A percentile compares a stretch with the other conserved stretches of the same genome.
Evolutionary conservation across 2,888 invertebrate genomes (phyloP).

Genomic region (Drosophila formosana): DNA sequence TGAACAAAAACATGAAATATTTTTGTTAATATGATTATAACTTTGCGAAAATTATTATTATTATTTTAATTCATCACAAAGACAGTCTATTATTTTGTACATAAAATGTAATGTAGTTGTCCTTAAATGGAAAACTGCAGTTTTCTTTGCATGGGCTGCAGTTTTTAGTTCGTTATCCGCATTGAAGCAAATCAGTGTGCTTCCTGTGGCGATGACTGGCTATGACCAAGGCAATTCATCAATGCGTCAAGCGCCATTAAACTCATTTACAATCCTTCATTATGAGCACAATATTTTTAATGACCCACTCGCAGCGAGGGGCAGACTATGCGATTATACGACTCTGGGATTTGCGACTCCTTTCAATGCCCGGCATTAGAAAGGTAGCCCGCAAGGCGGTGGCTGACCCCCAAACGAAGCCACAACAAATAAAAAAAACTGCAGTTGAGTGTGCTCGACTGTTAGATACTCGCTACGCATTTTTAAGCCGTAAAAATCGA

Average conservation of each 20-base stretch:
- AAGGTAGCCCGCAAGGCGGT: slow-evolving; percentile 76
- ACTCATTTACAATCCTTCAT: slow-evolving; percentile 77
- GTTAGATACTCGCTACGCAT: too few species aligned
- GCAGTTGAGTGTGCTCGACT: neutral
- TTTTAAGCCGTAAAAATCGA: too few species aligned
- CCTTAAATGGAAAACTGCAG: neutral
- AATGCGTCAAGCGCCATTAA: slow-evolving; percentile 61
- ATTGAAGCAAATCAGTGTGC: slow-evolving; percentile 27
- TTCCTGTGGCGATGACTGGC: slow-evolving; percentile 26
- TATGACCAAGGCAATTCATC: slow-evolving; percentile 60
- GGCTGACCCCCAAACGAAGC: slow-evolving; percentile 72
- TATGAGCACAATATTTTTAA: slow-evolving; percentile 63
- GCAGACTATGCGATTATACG: neutral
- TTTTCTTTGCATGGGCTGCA: neutral
- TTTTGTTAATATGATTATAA: too few species aligned
- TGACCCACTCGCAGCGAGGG: slow-evolving; percentile 56
- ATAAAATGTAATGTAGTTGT: neutral
- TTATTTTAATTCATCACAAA: too few species aligned
- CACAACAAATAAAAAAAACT: slow-evolving; percentile 17
- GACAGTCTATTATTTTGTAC: too few species aligned
- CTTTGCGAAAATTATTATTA: too few species aligned
- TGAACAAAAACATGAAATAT: too few species aligned
- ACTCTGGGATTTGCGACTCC: slow-evolving; percentile 44
- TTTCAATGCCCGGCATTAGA: slow-evolving; percentile 66
- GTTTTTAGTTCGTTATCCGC: slow-evolving; percentile 11